Conservation (phyloP, 2,797 vertebrate species). For the Tarsius wallacei region DNA sequence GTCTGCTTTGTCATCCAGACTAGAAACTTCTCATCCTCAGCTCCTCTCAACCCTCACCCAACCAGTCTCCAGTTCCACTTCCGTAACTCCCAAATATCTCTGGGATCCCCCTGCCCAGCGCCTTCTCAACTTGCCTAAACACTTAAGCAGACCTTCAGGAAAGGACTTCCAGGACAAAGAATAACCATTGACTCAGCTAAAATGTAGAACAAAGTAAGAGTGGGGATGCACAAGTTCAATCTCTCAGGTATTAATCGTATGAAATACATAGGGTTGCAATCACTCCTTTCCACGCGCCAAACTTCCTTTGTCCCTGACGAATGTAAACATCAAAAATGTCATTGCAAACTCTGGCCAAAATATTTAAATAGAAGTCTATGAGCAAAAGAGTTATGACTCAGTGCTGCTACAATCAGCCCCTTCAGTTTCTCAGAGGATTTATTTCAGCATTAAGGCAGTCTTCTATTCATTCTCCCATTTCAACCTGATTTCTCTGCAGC, state of each 20-base stretch:
- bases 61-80: background rate
- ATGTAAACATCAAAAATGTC: background rate
- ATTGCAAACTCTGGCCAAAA: background rate
- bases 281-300: background rate
- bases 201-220: background rate
- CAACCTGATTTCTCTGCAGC: background rate
- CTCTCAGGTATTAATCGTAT: background rate
- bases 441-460: background rate
- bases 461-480: background rate
- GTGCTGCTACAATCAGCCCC: background rate
- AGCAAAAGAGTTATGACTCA: background rate
- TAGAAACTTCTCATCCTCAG: background rate
- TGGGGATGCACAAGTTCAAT: background rate
- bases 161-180: slow-evolving; percentile 52
- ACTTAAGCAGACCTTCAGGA: slow-evolving; percentile 67
- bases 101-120: background rate
- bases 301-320: background rate
- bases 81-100: background rate
- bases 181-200: slow-evolving; percentile 23
- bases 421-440: too few relatives aligned
- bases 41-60: background rate
- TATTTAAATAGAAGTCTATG: background rate
- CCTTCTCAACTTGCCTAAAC: slow-evolving; percentile 81
- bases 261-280: background rate
- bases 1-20: background rate